A percentile compares a stretch with the other conserved stretches of the same genome.
phyloP scores from a whole-genome alignment of 2,888 invertebrate genomes.

The Caenorhabditis sinica region DNA sequence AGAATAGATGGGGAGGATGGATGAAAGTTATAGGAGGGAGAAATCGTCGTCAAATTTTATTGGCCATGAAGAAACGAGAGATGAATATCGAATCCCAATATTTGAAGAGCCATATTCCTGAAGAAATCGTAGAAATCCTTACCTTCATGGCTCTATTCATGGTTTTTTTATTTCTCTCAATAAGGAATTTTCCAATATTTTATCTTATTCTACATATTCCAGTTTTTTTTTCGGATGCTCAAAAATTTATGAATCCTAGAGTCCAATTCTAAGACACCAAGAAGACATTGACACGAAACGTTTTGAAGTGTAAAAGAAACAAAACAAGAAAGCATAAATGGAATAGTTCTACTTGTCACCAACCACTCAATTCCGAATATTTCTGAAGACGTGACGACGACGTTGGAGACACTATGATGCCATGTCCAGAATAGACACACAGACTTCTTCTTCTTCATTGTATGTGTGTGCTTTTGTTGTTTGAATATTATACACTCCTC shows the following conservation, averaged over 20 bases:
- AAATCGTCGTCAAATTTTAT: constrained; percentile 64
- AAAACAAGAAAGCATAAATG: constrained; percentile 17
- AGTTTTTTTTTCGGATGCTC: no score
- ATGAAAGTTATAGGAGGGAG: not conserved
- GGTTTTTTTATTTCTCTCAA: not conserved
- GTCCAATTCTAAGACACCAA: no score
- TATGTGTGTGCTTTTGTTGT: not conserved
- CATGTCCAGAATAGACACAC: constrained; percentile 48
- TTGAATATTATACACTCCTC: constrained; percentile 18
- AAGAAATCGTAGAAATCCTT: no score
- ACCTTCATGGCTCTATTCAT: constrained; percentile 11
- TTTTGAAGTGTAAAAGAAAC: constrained; percentile 29
- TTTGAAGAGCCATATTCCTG: constrained; percentile 31
- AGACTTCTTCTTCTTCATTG: not conserved
- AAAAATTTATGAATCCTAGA: no score
- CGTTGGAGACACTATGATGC: constrained; percentile 44
- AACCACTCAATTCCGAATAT: constrained; percentile 55
- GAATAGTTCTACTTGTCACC: constrained; percentile 51
- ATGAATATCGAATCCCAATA: constrained; percentile 24
- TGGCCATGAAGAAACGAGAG: constrained; percentile 52
- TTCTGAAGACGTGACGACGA: constrained; percentile 30
- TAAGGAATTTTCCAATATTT: not conserved
- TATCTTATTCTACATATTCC: not conserved
- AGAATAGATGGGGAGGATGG: no score
- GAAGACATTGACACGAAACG: no score